Evolutionary conservation across 2,113 vertebrate genomes (phyloP), one percentile per base, ranked within the genome.

Genomic region (Saccopteryx leptura): DNA sequence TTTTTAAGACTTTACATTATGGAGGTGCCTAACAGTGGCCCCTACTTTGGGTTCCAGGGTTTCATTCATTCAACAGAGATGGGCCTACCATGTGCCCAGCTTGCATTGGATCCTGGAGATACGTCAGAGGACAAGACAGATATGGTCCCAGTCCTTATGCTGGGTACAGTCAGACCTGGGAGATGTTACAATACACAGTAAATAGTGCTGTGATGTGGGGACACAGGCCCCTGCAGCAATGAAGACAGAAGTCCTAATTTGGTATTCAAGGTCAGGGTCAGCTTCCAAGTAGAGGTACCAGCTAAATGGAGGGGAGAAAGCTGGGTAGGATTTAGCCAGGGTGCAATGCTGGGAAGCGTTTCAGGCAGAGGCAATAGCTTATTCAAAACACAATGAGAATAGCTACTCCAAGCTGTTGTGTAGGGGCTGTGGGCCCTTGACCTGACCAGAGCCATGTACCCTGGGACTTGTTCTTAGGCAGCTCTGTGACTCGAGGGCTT

Each of bases 61-160:
- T 88, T 83, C 74, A 19, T 75, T 31, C 46, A 39, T 33, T 92
- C 75, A 83, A 33, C 68, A 93, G 52, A 75, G 71, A 72, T n/a
- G 19, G 33, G 9, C 39, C 84, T 85, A 7, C 86, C 56, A 2
- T 12, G 56, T 82, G 74, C 52, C 28, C 31, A 17, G 39, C 46
- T 33, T 88, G 48, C 3, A 21, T n/a, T 81, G 63, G 46, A 31
- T 85, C n/a, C 75, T 60, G 48, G 58, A 9, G 33, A 50, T 66
- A 39, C 23, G 31, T 54, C 39, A 68, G 28, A 12, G 63, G 15
- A 75, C 21, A 52, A 54, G 52, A 66, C 12, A 60, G 39, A 31
- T 54, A 61, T 90, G 71, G 69, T 33, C 63, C 65, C 19, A 11
- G 69, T 33, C 33, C 48, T 56, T 8, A 9, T 39, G 66, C 63